A percentile compares a stretch with the other conserved stretches of the same genome.
These are phyloP conservation scores for Eupelmus urozonus DNA, from an alignment of 2,888 invertebrate species.

Conservation along the genomic window DNA sequence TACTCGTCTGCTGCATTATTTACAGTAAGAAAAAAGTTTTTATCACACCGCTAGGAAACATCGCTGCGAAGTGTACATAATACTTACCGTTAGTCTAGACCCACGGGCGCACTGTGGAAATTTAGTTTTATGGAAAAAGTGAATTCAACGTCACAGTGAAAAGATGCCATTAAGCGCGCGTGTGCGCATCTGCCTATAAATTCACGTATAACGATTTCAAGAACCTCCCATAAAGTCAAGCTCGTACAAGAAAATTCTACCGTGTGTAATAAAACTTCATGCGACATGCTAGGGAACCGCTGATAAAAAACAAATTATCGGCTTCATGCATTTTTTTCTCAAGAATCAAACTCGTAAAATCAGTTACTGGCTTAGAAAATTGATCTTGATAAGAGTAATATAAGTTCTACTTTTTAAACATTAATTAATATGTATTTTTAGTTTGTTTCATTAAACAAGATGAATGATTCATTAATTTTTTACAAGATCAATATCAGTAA, in stretches of 20 bases:
- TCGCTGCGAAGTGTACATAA: not conserved
- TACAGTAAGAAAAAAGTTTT: too few species aligned
- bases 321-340: not conserved
- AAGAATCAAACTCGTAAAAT: not conserved
- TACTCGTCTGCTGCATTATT: too few species aligned
- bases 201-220: not conserved
- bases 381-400: too few species aligned
- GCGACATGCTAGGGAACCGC: slow-evolving; percentile 15
- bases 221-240: not conserved
- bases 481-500: too few species aligned
- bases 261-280: slow-evolving; percentile 8
- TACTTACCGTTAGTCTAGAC: not conserved
- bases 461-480: not conserved
- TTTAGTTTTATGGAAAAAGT: slow-evolving; percentile 3
- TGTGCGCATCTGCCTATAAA: not conserved
- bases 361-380: too few species aligned
- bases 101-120: not conserved
- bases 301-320: slow-evolving; percentile 9
- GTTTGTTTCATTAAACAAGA: too few species aligned
- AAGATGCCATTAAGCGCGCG: not conserved
- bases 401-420: too few species aligned
- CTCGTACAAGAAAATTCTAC: not conserved
- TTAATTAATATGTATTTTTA: too few species aligned
- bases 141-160: not conserved
- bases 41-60: too few species aligned